Evolutionary conservation across 92 coral and sea anemone species (phyloP), one percentile per base, ranked within the genome.

Genomic region (Palythoa grandis): DNA sequence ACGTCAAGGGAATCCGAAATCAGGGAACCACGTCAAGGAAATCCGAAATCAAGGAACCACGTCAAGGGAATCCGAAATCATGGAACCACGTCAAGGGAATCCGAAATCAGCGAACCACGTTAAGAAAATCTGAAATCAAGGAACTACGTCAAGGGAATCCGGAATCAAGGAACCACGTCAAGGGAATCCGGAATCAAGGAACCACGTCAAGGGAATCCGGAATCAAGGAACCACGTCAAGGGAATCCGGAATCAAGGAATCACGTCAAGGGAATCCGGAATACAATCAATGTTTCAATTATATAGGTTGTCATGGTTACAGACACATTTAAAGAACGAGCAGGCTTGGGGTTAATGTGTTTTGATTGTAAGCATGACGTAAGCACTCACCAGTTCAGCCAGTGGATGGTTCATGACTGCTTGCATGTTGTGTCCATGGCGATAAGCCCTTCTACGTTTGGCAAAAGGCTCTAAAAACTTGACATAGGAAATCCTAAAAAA

Each of bases 351-450:
- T 63, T 22, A 63, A 8, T 24, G 69, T n/a, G 23, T 8, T 63
- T 63, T 2, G 67, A 15, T 15, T 6, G 2, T 60, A 16, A 19
- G 20, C 10, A 22, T 17, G 29, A n/a, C 5, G 23, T 8, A 74
- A 3, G 9, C 38, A 71, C 87, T 72, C 43, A 89, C 95, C 96
- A 95, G 86, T 88, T 95, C 95, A 52, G 93, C 92, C 67, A 88
- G 94, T 11, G 94, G 97, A 57, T 97, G 99, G 68, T 87, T 91
- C 96, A 97, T 92, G 38, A 95, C 95, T 13, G 95, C 97, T 68
- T 76, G 95, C 98, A 97, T 97, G 89, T 97, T 97, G 88, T 93
- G 91, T 70, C 98, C 98, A 69, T 91, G 95, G 39, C 96, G 93
- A 86, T 89, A 87, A 0, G 90, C 91, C 56, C 96, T 87, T 77